These are phyloP conservation scores for Willowsia nigromaculata DNA, from an alignment of 2,888 invertebrate genomes.

Conservation along the genomic window DNA sequence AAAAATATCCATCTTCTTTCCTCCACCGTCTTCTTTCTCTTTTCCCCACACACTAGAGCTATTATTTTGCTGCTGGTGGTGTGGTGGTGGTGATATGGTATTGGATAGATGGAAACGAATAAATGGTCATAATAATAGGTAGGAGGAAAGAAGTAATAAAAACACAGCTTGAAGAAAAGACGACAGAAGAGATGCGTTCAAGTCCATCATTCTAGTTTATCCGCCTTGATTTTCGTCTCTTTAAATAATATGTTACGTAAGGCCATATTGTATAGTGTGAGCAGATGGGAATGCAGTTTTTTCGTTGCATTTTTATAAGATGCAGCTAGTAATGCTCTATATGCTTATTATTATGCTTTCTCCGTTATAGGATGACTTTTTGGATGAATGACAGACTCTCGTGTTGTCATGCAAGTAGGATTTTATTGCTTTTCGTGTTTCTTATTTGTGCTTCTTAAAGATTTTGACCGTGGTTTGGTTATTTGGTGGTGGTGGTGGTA, in stretches of 20 bases:
- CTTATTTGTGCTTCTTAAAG: too few relatives aligned
- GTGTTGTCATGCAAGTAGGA: background rate
- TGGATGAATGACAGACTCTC: constrained; percentile 25
- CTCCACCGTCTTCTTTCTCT: constrained; percentile 13
- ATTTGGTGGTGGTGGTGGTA: too few relatives aligned
- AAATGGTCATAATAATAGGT: constrained; percentile 50
- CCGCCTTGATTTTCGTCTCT: background rate
- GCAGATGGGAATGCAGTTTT: background rate
- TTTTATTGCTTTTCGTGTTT: too few relatives aligned
- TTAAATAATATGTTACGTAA: constrained; percentile 38
- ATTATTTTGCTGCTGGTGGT: constrained; percentile 1
- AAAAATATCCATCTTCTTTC: constrained; percentile 40
- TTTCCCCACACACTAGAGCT: background rate
- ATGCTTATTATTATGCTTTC: background rate
- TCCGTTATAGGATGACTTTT: background rate
- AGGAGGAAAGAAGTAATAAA: constrained; percentile 52
- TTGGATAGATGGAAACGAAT: background rate
- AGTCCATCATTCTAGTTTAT: constrained; percentile 22
- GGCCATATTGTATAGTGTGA: background rate
- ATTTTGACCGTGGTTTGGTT: too few relatives aligned
- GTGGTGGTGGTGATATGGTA: background rate
- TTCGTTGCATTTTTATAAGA: constrained; percentile 19
- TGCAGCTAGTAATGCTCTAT: background rate
- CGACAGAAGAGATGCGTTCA: constrained; percentile 35
- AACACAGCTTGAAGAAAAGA: constrained; percentile 53